Percentiles rank a stretch among this genome's conserved stretches.
phyloP scores from a whole-genome alignment of 2,888 invertebrate genomes.

The Hanleya hanleyi region DNA sequence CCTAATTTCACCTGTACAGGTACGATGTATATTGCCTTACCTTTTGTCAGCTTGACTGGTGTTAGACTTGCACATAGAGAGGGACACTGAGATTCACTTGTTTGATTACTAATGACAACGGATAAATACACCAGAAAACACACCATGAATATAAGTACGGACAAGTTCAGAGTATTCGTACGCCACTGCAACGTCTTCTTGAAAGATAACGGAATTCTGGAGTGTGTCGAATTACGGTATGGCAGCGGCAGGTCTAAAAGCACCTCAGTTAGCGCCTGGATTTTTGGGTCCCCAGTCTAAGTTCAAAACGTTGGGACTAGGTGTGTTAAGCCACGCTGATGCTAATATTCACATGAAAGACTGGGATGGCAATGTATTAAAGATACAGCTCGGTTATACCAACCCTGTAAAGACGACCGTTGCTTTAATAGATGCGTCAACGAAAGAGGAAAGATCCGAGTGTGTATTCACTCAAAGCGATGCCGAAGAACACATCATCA shows the following conservation, averaged over 20 bases:
- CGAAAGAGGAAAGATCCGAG: neutral
- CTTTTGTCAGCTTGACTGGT: no score
- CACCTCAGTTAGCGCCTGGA: conserved; percentile 53
- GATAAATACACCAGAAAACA: no score
- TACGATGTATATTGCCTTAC: no score
- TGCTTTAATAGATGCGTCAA: neutral
- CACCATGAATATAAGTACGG: no score
- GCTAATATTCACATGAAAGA: conserved; percentile 44
- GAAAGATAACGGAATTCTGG: no score
- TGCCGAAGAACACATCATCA: conserved; percentile 38
- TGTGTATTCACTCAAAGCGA: conserved; percentile 57
- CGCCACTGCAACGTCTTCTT: no score
- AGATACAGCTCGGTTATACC: conserved; percentile 33
- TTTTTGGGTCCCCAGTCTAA: conserved; percentile 65
- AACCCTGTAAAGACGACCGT: neutral
- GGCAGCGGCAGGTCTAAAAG: neutral
- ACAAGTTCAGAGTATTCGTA: no score
- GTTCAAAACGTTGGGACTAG: conserved; percentile 52
- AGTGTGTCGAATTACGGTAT: no score
- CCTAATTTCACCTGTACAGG: no score
- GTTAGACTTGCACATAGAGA: no score
- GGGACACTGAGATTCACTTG: no score
- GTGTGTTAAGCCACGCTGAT: conserved; percentile 49
- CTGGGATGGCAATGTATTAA: conserved; percentile 43
- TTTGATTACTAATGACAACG: no score